Base-by-base conservation (phyloP, 2,888 invertebrate genomes). In the Tetheella fluctuosa region DNA sequence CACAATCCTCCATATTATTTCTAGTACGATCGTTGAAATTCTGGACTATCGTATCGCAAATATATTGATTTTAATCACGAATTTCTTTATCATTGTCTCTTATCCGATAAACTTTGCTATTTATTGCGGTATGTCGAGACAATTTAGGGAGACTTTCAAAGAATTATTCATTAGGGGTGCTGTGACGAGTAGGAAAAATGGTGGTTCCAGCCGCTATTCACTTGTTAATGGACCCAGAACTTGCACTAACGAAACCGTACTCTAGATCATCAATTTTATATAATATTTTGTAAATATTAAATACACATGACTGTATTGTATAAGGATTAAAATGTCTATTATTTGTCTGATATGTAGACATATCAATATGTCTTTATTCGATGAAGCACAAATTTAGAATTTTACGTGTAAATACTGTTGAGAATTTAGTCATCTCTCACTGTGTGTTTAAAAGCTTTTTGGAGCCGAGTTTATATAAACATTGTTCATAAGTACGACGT, bases 91-190 rank as follows among this genome's bases (percentile, higher is more conserved):
- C 64, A 96, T 98, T 62, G 94, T 98, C 48, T 97, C 97, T 55
- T 98, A 98, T 88, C 98, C 98, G 13, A 96, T 98, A 62, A 98
- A 98, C 86, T 98, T 99, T 80, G 98, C 98, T 64, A 98, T 98
- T 69, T 99, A 99, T 81, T 98, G 98, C 84, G 98, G 98, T 23
- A 99, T 99, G 99, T 98, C 97, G 37, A 94, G 97, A 37, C 98
- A 97, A 84, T 99, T 99, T 86, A 94, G 99, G 58, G 98, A 98
- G 84, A 98, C 98, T 0, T 99, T 99, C 85, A 97, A 97, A 79
- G 96, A 96, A 77, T 83, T 95, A 8, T 98, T 98, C 80, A 94
- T 97, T 53, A 86, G 95, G 54, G 94, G 94, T 0, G 93, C 94
- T 1, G 93, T 94, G 0, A 94, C 94, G 4, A 94, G 95, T 71